These are phyloP conservation scores for Melanogrammus aeglefinus DNA, from an alignment of 2,797 vertebrate species.

Conservation along the genomic window DNA sequence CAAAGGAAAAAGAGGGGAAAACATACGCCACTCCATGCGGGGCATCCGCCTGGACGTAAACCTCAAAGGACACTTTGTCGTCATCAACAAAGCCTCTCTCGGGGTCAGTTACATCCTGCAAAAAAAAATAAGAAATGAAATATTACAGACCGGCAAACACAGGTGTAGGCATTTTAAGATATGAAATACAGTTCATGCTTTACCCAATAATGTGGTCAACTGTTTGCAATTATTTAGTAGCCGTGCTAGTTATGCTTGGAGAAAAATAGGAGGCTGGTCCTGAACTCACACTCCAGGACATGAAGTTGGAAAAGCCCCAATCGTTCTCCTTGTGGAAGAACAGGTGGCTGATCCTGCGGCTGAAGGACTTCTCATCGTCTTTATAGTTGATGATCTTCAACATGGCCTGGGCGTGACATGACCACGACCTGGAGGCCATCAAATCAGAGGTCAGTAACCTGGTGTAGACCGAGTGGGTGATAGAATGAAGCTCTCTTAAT, in stretches of 20 bases:
- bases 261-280: not conserved
- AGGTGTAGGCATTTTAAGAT: not conserved
- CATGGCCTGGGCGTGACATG: conserved; percentile 98
- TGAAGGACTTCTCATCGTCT: conserved; percentile 99
- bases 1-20: not conserved
- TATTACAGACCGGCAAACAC: not conserved
- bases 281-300: conserved; percentile 99
- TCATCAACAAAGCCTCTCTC: conserved; percentile 97
- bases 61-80: conserved; percentile 98
- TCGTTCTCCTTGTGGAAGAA: conserved; percentile 99
- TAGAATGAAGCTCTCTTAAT: not conserved
- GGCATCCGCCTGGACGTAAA: conserved; percentile 96
- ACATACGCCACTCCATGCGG: conserved; percentile 98
- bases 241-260: not conserved
- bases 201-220: not conserved
- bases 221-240: not conserved
- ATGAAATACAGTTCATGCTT: not conserved
- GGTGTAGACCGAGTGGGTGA: not conserved
- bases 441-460: not conserved
- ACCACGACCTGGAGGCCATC: conserved; percentile 87
- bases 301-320: conserved; percentile 99
- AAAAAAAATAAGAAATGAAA: not conserved
- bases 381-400: conserved; percentile 99
- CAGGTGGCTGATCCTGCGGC: conserved; percentile 95
- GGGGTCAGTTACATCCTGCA: conserved; percentile 95